Evolutionary conservation across 2,113 vertebrate species (phyloP), one percentile per base, ranked within the genome.

Genomic region (Xenopus borealis): DNA sequence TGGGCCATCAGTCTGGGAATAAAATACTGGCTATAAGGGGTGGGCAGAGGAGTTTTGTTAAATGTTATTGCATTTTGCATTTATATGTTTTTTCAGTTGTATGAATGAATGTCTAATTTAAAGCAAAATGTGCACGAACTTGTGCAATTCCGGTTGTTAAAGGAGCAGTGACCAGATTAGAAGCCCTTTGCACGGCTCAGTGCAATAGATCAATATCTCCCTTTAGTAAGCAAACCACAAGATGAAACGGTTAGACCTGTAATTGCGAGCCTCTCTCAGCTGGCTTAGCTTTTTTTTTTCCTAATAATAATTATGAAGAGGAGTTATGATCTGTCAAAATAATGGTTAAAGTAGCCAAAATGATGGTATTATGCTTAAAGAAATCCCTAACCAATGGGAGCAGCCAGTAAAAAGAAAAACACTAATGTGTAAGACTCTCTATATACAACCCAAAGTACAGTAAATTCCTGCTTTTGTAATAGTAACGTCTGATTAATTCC

Each of bases 291-390:
- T 62, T 53, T 18, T 27, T 27, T 27, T 27, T 3, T 3, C 18
- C 55, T 59, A 13, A 20, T 76, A 52, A 69, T 69, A 76, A 69
- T 76, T 55, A 53, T 44, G n/a, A 50, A 76, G 62, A 55, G n/a
- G 40, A 63, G 27, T 69, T 69, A 69, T 69, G 46, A 76, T 69
- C 73, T 76, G 66, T 69, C 73, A 76, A 20, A 64, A 70, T 58
- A 70, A 71, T 71, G 57, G 57, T 59, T 14, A 71, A 53, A 27
- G 66, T 44, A 76, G 45, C 47, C 19, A 77, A 77, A 77, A 70
- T 30, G 14, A 70, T 46, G 27, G 18, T n/a, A 46, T 55, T 64
- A 64, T 53, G 67, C 23, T 55, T 77, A 20, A 77, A 64, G 18
- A 64, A 64, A 44, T 69, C 69, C 53, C 63, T 33, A 64, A 30